Conservation (phyloP, 1,140 invertebrate genomes). For the Chionoecetes opilio region DNA sequence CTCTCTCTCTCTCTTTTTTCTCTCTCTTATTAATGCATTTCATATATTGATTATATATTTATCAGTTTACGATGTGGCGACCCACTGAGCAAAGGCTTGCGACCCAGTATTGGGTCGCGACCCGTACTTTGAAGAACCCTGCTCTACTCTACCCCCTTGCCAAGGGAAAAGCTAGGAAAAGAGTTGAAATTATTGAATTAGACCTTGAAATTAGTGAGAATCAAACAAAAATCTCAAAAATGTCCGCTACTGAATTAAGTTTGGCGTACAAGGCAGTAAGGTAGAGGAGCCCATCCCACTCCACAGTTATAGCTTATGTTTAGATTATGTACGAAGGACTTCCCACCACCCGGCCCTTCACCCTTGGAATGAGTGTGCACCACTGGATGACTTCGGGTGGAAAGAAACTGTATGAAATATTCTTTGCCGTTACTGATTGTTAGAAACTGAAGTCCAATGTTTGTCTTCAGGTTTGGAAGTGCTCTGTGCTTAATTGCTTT, state of each 20-base stretch:
- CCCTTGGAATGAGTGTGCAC: conserved; percentile 73
- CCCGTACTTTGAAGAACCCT: too few species aligned
- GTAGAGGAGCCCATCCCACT: conserved; percentile 1
- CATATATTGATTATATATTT: too few species aligned
- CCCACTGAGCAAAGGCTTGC: too few species aligned
- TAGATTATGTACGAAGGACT: conserved; percentile 79
- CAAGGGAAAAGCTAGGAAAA: conserved; percentile 21
- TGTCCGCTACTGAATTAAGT: background rate
- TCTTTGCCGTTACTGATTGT: conserved; percentile 16
- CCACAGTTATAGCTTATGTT: conserved; percentile 64
- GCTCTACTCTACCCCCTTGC: conserved; percentile 67
- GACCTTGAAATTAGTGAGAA: background rate
- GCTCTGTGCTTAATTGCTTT: conserved; percentile 68
- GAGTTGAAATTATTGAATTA: too few species aligned
- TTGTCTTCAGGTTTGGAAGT: conserved; percentile 45
- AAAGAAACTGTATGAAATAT: conserved; percentile 59
- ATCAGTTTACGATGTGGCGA: too few species aligned
- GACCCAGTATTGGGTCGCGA: too few species aligned
- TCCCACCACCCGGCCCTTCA: conserved; percentile 71
- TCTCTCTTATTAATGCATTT: too few species aligned
- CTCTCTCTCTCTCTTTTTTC: too few species aligned
- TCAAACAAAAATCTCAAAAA: background rate
- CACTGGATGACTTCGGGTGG: conserved; percentile 72
- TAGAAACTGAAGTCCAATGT: background rate
- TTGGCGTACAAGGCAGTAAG: conserved; percentile 17